These are phyloP conservation scores for Datnioides undecimradiatus DNA, from an alignment of 2,113 vertebrate genomes.

Conservation along the genomic window DNA sequence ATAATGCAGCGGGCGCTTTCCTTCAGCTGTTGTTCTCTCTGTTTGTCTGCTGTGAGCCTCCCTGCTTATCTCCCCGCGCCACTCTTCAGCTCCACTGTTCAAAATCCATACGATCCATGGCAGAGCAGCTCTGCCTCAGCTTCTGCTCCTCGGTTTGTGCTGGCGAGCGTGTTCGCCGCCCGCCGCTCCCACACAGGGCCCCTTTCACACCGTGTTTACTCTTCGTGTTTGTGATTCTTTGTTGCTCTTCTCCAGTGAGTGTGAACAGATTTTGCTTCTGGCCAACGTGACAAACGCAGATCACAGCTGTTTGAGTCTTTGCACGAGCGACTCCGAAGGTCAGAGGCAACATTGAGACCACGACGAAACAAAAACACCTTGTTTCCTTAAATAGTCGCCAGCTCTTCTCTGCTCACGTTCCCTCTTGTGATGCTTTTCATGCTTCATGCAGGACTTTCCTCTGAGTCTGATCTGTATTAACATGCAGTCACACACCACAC, in stretches of 20 bases:
- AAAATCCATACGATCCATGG: conserved; percentile 35
- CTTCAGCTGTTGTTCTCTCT: conserved; percentile 12
- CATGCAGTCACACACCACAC: background rate
- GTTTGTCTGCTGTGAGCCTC: conserved; percentile 10
- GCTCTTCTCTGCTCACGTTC: background rate
- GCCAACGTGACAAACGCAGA: background rate
- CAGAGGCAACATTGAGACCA: background rate
- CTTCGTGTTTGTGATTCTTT: background rate
- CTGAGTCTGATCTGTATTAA: background rate
- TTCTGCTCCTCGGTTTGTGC: conserved; percentile 17
- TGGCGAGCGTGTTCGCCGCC: background rate
- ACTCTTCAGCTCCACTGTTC: conserved; percentile 31
- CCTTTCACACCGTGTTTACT: background rate
- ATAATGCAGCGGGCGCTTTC: conserved; percentile 20
- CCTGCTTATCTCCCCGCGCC: conserved; percentile 29
- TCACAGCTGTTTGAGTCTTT: background rate
- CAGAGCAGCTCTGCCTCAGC: conserved; percentile 4
- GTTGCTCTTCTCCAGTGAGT: background rate
- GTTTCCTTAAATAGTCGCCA: conserved; percentile 14
- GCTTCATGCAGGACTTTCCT: background rate
- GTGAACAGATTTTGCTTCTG: background rate
- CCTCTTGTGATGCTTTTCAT: background rate
- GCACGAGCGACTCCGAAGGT: background rate
- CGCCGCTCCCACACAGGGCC: background rate
- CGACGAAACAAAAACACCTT: background rate